Base-by-base conservation (phyloP, 1,140 invertebrate genomes). In the Dryas iulia region DNA sequence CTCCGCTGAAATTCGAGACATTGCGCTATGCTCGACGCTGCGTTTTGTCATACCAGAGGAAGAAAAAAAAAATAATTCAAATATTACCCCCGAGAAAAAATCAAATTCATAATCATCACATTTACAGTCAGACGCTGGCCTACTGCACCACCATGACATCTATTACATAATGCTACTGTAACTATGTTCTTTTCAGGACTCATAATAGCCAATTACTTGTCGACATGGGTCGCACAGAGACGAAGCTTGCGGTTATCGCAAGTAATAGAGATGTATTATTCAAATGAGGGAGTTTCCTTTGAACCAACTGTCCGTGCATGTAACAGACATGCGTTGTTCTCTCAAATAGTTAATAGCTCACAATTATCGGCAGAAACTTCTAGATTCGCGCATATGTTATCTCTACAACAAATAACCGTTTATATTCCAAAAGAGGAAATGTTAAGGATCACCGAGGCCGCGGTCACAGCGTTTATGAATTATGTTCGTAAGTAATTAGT, bases 221-320 rank as follows among this genome's bases (percentile, higher is more conserved):
- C 91, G 30, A 75, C 81, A 52, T 95, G 93, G 93, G 74, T 89
- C 10, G 82, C 83, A 63, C 84, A 91, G 53, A 81, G 93, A 28
- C 77, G 83, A 8, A 92, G 89, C 12, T 84, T 94, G 14, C 87
- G 93, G 35, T 84, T 96, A 2, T 95, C 95, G 2, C 94, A 95
- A 87, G 78, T 96, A 18, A 79, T 96, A 5, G 94, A 95, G 52
- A 95, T 95, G 93, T 96, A 95, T 79, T 96, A 95, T 80, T 95
- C 95, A 0, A 87, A 93, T 57, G 90, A 92, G 68, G 95, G 94
- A 2, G 83, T 95, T 8, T 87, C 90, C 2, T 94, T 94, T 67
- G 91, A 95, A 30, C 73, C 87, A 0, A 84, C 79, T 7, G 86
- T 94, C 1, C 92, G 86, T 72, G 94, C 94, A 0, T 95, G 95